Percentiles rank a stretch among this genome's conserved stretches.
These are phyloP conservation scores for Baronia brevicornis DNA, from an alignment of 2,888 invertebrate genomes.

Conservation along the genomic window DNA sequence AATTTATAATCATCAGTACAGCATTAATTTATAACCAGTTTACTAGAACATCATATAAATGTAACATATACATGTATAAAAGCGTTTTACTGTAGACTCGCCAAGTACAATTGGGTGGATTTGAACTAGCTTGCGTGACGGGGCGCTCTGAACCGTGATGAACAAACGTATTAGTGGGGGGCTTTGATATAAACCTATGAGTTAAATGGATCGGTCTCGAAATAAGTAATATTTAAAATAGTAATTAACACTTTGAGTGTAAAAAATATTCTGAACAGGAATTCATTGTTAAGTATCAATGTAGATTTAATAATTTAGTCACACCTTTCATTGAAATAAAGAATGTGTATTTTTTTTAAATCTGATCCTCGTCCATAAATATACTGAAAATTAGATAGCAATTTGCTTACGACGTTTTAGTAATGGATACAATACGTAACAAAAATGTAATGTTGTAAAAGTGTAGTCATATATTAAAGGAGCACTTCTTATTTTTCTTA, in stretches of 20 bases:
- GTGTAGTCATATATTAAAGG: constrained; percentile 15
- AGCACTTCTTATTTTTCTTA: constrained; percentile 14
- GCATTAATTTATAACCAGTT: too few relatives aligned
- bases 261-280: too few relatives aligned
- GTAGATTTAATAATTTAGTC: background rate
- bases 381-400: too few relatives aligned
- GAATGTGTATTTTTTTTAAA: background rate
- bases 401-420: too few relatives aligned
- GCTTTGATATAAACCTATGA: too few relatives aligned
- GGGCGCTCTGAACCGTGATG: constrained; percentile 56
- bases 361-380: too few relatives aligned
- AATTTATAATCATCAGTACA: too few relatives aligned
- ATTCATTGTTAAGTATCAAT: too few relatives aligned
- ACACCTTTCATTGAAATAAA: background rate
- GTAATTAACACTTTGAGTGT: too few relatives aligned
- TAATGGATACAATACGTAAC: too few relatives aligned
- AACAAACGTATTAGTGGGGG: constrained; percentile 25
- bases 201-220: too few relatives aligned
- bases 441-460: constrained; percentile 11
- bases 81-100: constrained; percentile 3
- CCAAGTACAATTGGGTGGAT: constrained; percentile 27
- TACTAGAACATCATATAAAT: too few relatives aligned
- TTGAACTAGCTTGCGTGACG: constrained; percentile 55
- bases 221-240: constrained; percentile 13
- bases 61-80: constrained; percentile 2